Conservation (phyloP, 1,140 invertebrate genomes). For the Polypedilum pembai region DNA sequence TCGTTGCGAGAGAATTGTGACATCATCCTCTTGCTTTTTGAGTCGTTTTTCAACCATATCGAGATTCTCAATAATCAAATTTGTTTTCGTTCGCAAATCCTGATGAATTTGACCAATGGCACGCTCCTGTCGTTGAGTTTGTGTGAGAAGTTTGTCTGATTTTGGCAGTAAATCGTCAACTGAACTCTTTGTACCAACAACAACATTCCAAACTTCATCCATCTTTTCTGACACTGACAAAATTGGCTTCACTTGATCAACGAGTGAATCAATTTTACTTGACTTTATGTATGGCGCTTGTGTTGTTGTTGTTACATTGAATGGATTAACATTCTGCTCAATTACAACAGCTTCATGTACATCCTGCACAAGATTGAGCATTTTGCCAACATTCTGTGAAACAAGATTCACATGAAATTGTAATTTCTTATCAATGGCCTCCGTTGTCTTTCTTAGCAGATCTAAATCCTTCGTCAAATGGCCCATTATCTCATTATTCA, state of each 20-base stretch:
- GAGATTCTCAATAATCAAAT: slow-evolving; percentile 79
- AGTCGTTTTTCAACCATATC: slow-evolving; percentile 74
- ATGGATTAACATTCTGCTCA: slow-evolving; percentile 45
- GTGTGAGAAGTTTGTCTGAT: slow-evolving; percentile 73
- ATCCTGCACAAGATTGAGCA: slow-evolving; percentile 66
- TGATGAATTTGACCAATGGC: slow-evolving; percentile 80
- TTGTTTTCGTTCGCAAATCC: slow-evolving; percentile 70
- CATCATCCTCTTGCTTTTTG: slow-evolving; percentile 72
- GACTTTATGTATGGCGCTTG: slow-evolving; percentile 49
- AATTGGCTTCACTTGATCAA: slow-evolving; percentile 71
- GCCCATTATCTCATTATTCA: slow-evolving; percentile 66
- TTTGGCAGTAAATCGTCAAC: slow-evolving; percentile 76
- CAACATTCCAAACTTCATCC: slow-evolving; percentile 82
- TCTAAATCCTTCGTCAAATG: slow-evolving; percentile 67
- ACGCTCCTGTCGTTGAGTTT: slow-evolving; percentile 76
- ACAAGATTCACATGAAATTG: slow-evolving; percentile 78
- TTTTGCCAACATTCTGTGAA: slow-evolving; percentile 68
- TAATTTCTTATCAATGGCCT: slow-evolving; percentile 69
- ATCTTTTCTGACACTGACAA: slow-evolving; percentile 79
- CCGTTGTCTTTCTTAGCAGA: slow-evolving; percentile 62
- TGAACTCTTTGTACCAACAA: slow-evolving; percentile 76
- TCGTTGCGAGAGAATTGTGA: slow-evolving; percentile 51
- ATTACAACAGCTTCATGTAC: slow-evolving; percentile 73
- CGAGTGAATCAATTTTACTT: slow-evolving; percentile 68
- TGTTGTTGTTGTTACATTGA: slow-evolving; percentile 47